Conservation (phyloP, 2,888 invertebrate genomes). For the Pristionchus fissidentatus region DNA sequence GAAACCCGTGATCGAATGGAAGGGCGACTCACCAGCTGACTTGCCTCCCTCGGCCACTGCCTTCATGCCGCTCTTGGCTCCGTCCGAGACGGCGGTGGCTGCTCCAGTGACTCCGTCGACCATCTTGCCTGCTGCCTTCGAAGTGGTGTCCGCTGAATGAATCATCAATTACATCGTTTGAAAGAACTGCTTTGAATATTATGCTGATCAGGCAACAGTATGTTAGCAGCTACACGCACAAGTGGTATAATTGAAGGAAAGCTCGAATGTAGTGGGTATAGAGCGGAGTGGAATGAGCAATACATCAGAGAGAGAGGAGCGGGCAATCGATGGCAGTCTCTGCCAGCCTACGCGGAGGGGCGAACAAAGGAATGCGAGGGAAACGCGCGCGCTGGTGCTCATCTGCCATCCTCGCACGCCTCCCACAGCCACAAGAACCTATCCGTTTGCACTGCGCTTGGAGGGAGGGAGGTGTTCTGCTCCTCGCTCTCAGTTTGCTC, state of each 20-base stretch:
- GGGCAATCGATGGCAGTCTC: not conserved
- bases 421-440: constrained; percentile 21
- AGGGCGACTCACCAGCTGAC: not conserved
- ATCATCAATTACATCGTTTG: too few species aligned
- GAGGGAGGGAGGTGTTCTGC: not conserved
- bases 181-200: too few species aligned
- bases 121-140: constrained; percentile 36
- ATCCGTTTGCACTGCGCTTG: constrained; percentile 40
- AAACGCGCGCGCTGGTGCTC: constrained; percentile 11
- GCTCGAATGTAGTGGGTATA: not conserved
- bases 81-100: constrained; percentile 23
- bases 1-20: too few species aligned
- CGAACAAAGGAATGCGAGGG: not conserved
- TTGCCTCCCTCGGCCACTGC: constrained; percentile 31
- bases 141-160: constrained; percentile 18
- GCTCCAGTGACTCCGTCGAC: constrained; percentile 31
- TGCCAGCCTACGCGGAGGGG: not conserved
- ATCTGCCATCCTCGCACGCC: not conserved
- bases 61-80: constrained; percentile 44
- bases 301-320: not conserved
- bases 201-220: too few species aligned
- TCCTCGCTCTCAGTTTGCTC: constrained; percentile 30
- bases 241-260: not conserved
- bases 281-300: not conserved
- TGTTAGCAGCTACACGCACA: too few species aligned